Conservation (phyloP, 2,888 invertebrate genomes). For the Agelastica alni region DNA sequence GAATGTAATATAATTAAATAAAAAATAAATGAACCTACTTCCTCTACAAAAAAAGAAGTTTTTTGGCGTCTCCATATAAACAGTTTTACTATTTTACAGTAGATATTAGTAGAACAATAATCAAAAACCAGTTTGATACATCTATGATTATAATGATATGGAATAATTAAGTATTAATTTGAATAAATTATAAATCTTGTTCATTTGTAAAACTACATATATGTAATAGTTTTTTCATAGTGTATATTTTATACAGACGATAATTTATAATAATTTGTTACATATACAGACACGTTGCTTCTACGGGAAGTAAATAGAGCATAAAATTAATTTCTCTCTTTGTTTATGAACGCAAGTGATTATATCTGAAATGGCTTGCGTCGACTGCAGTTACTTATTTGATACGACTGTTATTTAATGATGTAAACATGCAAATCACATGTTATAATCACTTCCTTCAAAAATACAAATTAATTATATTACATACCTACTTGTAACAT, state of each 20-base stretch:
- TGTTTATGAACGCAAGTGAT: constrained; percentile 25
- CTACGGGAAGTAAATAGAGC: constrained; percentile 32
- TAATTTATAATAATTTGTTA: constrained; percentile 31
- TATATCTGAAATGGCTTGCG: background rate
- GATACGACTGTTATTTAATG: no score
- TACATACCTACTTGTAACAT: no score
- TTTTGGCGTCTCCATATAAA: no score
- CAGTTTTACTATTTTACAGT: no score
- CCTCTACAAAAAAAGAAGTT: no score
- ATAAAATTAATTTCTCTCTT: constrained; percentile 36
- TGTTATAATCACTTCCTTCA: no score
- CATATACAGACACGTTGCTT: constrained; percentile 26
- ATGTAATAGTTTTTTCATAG: constrained; percentile 13
- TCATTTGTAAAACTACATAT: constrained; percentile 28
- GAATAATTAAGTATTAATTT: constrained; percentile 17
- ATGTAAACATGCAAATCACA: no score
- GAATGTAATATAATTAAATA: no score
- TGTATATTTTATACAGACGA: constrained; percentile 25
- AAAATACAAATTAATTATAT: no score
- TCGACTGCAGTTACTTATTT: background rate
- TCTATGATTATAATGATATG: constrained; percentile 13
- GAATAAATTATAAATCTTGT: constrained; percentile 23
- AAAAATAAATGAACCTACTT: no score
- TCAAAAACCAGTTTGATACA: constrained; percentile 6
- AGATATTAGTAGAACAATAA: background rate